phyloP scores from a whole-genome alignment of 2,888 invertebrate genomes.

The Agapostemon virescens region DNA sequence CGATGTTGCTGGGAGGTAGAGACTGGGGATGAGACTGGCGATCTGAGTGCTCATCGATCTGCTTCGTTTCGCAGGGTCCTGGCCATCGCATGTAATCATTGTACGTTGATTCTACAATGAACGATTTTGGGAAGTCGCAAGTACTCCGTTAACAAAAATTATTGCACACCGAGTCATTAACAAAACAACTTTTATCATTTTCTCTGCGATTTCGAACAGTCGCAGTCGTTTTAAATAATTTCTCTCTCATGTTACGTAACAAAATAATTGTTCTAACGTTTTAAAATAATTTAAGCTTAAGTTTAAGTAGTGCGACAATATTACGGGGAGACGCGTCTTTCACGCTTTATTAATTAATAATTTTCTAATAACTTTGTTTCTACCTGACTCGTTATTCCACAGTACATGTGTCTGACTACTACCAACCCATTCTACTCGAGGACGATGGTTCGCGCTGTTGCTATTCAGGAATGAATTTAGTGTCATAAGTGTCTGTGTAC shows the following conservation, averaged over 20 bases:
- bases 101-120: not conserved
- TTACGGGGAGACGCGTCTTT: too few species aligned
- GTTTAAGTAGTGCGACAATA: too few species aligned
- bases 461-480: too few species aligned
- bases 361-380: too few species aligned
- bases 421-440: too few species aligned
- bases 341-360: too few species aligned
- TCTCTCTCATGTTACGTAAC: not conserved
- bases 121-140: not conserved
- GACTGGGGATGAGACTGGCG: not conserved
- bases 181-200: not conserved
- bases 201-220: not conserved
- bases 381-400: too few species aligned
- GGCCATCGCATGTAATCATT: not conserved
- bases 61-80: not conserved
- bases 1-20: slow-evolving; percentile 37
- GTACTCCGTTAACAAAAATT: not conserved
- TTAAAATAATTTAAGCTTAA: too few species aligned
- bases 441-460: too few species aligned
- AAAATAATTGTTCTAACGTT: not conserved
- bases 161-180: not conserved
- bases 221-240: not conserved
- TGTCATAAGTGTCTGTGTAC: too few species aligned
- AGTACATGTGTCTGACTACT: too few species aligned
- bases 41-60: slow-evolving; percentile 5